Evolutionary conservation across 2,888 invertebrate species (phyloP).

Genomic region (Exephanes ischioxanthus): DNA sequence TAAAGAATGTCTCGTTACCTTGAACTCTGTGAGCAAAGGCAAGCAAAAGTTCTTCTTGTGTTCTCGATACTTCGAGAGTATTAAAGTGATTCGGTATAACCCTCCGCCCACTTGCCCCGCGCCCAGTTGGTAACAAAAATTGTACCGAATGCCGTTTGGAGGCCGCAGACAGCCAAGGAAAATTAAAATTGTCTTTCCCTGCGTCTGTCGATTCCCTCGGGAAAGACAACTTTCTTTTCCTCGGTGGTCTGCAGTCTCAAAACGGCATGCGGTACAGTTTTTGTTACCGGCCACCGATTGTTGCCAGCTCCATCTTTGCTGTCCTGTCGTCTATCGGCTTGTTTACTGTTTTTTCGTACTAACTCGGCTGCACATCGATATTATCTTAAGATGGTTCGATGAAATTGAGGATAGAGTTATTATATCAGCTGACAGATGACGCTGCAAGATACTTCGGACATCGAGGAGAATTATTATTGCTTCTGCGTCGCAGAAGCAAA

Average conservation of each 20-base stretch:
- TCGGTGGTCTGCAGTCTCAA: too few relatives aligned
- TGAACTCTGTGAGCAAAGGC: background rate
- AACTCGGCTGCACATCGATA: background rate
- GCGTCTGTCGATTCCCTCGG: too few relatives aligned
- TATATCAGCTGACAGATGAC: conserved; percentile 24
- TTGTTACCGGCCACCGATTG: background rate
- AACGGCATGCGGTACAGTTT: too few relatives aligned
- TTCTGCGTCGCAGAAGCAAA: background rate
- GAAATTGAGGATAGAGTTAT: background rate
- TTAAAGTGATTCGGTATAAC: conserved; percentile 30
- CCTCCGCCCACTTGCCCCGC: too few relatives aligned
- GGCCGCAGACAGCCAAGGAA: too few relatives aligned
- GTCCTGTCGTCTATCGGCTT: background rate
- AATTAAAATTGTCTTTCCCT: too few relatives aligned
- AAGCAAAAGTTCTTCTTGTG: conserved; percentile 16
- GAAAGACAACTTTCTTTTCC: too few relatives aligned
- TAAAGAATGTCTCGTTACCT: too few relatives aligned
- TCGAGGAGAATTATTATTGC: background rate
- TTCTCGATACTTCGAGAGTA: conserved; percentile 40
- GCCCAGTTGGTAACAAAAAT: too few relatives aligned
- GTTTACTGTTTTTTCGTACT: background rate
- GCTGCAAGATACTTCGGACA: background rate
- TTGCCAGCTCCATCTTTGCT: background rate
- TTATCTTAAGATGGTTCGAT: background rate
- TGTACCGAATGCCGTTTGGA: too few relatives aligned